Base-by-base conservation (phyloP, 1,140 invertebrate genomes). In the Drosophila ambigua region DNA sequence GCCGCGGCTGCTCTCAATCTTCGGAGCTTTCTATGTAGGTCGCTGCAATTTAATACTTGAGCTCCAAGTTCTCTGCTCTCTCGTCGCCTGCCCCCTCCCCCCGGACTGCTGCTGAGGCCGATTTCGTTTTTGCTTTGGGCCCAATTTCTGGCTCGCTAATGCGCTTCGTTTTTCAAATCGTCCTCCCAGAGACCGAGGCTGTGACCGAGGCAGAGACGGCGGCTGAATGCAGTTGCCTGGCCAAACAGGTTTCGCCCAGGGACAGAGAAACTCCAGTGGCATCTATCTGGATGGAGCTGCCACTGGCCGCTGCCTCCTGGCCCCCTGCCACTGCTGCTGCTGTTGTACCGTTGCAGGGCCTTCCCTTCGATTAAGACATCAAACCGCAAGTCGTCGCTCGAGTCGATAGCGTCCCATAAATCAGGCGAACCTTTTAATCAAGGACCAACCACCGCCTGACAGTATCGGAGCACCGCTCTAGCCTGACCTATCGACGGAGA, bases 41-140 rank as follows among this genome's bases (percentile, higher is more conserved):
- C 88, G 88, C 50, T 89, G 88, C 88, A 90, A 79, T 87, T 78
- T 90, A 90, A 84, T 88, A 79, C 84, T 76, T 57, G 75, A 65
- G 71, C 69, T 67, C 62, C 54, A 50, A 64, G 52, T 77, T 31
- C 65, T 49, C 15, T 57, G 31, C 31, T 69, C 16, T 69, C n/a
- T 48, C 61, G 13, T 50, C 39, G 6, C 13, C 26, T n/a, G 49
- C 41, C 16, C 16, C 16, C 16, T 15, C 62, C 41, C n/a, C n/a
- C n/a, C n/a, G n/a, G n/a, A n/a, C n/a, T n/a, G n/a, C n/a, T n/a
- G n/a, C n/a, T 71, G 46, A n/a, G 45, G 48, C 69, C 35, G 35
- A 39, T 39, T 62, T 77, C 65, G 51, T 59, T 66, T 73, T 81
- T 57, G 60, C 48, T 79, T 67, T 50, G 52, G 44, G 65, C 63